A percentile compares a stretch with the other conserved stretches of the same genome.
These are phyloP conservation scores for Distichodus sexfasciatus DNA, from an alignment of 2,797 vertebrate species.

Conservation along the genomic window DNA sequence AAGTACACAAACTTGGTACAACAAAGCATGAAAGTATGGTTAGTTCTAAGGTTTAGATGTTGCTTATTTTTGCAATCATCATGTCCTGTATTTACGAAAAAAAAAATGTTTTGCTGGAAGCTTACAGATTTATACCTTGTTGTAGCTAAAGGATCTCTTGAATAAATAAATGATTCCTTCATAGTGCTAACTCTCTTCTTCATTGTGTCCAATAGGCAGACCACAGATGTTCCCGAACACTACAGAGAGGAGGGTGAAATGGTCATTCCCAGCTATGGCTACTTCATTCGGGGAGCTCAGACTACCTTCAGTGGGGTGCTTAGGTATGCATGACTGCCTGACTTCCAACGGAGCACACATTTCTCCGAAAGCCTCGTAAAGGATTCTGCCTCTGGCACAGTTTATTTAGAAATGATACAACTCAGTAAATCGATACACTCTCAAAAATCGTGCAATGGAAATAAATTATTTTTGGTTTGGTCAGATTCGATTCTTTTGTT, in stretches of 20 bases:
- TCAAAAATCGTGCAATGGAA: neutral
- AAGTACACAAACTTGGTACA: neutral
- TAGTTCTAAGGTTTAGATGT: no score
- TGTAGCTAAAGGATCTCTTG: no score
- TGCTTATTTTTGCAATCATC: no score
- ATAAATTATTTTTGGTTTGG: neutral
- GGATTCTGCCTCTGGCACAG: neutral
- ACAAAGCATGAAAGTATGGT: no score
- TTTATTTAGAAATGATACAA: neutral
- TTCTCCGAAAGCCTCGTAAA: neutral
- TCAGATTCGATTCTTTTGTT: neutral
- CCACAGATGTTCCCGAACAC: conserved; percentile 82
- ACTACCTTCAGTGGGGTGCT: conserved; percentile 95
- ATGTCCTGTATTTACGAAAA: no score
- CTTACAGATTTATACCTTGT: no score
- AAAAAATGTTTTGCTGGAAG: no score
- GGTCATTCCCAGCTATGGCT: conserved; percentile 85
- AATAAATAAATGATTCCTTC: neutral
- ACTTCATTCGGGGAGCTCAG: conserved; percentile 91
- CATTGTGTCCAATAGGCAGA: conserved; percentile 75
- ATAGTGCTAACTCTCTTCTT: neutral
- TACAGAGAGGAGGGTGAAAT: conserved; percentile 88
- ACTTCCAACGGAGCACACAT: neutral
- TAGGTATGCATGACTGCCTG: conserved; percentile 73
- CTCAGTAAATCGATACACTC: no score